Evolutionary conservation across 2,888 invertebrate genomes (phyloP).

Genomic region (Thecocarcelia acutangulata): DNA sequence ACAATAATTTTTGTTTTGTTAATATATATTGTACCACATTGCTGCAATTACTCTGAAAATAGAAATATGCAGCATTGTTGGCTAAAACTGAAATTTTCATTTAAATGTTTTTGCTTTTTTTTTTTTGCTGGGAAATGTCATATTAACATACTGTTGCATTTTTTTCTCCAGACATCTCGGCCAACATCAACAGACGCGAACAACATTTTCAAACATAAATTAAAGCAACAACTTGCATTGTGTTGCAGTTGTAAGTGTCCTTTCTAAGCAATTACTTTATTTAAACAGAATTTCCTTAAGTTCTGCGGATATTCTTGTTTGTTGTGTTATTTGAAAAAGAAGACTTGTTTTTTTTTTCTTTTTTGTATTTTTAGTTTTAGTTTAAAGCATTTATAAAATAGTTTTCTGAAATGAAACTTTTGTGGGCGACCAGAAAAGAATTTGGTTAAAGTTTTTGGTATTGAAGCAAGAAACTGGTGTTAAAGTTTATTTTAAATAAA

Average conservation of each 20-base stretch:
- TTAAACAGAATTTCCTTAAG: slow-evolving; percentile 36
- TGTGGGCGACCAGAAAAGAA: neutral
- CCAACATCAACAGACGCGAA: neutral
- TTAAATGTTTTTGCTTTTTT: no score
- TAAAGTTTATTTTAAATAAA: no score
- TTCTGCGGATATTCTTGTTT: slow-evolving; percentile 18
- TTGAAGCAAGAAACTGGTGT: no score
- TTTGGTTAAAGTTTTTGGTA: no score
- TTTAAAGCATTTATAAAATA: slow-evolving; percentile 28
- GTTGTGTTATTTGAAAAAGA: neutral
- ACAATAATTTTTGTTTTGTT: no score
- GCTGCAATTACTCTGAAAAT: no score
- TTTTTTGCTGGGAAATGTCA: slow-evolving; percentile 6
- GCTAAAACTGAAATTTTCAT: no score
- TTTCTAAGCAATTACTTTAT: slow-evolving; percentile 21
- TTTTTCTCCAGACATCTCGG: neutral
- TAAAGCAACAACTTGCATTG: neutral
- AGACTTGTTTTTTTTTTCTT: no score
- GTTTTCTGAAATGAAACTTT: slow-evolving; percentile 25
- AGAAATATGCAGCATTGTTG: no score
- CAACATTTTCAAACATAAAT: neutral
- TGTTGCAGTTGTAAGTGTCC: neutral
- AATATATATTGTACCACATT: no score
- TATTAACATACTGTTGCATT: slow-evolving; percentile 47
- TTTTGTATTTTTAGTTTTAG: neutral